Evolutionary conservation across 2,113 vertebrate genomes (phyloP), one percentile per base, ranked within the genome.

Genomic region (Pycnonotus jocosus): DNA sequence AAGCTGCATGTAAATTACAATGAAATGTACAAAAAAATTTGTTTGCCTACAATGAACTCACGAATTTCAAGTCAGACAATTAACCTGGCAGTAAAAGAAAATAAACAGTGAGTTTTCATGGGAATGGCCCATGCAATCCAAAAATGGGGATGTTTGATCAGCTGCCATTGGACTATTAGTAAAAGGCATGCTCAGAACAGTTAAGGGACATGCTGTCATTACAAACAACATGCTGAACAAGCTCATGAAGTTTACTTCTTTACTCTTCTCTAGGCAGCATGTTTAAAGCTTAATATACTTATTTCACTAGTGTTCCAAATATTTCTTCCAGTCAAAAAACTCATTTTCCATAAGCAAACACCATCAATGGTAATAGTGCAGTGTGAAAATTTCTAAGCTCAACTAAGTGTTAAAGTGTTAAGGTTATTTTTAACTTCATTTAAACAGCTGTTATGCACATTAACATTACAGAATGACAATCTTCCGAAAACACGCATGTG

Each of bases 351-450:
- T 24, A 57, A 78, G 56, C 15, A 23, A 93, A 68, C 22, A 30
- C 48, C 30, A 71, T 51, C 69, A 92, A 40, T 15, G 37, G 54
- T n/a, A 80, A 86, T 1, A 83, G 40, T 16, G 42, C 53, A 84
- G 48, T 2, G 0, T 54, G 53, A 94, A 92, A 56, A 60, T 60
- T 86, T 88, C 69, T 90, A 53, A n/a, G 80, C 73, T 86, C 53
- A 57, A 56, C 57, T 80, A 83, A 40, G 73, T 22, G 74, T 77
- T 95, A 70, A 77, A 80, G 48, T 3, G 1, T 80, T 77, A 86
- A 30, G 37, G 71, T 88, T 93, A 95, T 88, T 95, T 92, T 94
- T 74, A 93, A 85, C 58, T 78, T 89, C 17, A 40, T 86, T 86
- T 68, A 60, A 95, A 78, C 72, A 73, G 66, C 68, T 40, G 44